phyloP scores from a whole-genome alignment of 2,888 invertebrate species.

The Dendrolimus pini region DNA sequence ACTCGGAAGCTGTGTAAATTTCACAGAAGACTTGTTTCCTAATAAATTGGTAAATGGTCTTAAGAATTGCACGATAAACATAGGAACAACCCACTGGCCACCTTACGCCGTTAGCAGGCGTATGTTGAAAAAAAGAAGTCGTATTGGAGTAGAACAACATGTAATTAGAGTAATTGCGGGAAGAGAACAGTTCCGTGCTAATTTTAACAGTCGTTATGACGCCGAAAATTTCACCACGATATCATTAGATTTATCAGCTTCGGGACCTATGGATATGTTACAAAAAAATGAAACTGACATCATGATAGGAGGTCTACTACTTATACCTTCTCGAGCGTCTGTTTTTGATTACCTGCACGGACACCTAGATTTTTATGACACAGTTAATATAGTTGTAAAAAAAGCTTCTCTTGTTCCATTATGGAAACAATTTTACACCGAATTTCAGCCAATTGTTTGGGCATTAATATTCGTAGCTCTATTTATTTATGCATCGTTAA shows the following conservation, averaged over 20 bases:
- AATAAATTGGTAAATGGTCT: conserved; percentile 32
- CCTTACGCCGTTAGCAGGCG: conserved; percentile 32
- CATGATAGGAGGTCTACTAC: conserved; percentile 25
- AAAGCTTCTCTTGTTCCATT: conserved; percentile 20
- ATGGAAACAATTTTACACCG: conserved; percentile 35
- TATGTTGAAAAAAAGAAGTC: conserved; percentile 1
- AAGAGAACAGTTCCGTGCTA: conserved; percentile 31
- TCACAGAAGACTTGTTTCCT: conserved; percentile 22
- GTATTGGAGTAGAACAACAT: conserved; percentile 27
- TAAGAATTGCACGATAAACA: conserved; percentile 36
- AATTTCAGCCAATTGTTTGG: conserved; percentile 37
- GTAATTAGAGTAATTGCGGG: conserved; percentile 31
- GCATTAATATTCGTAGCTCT: conserved; percentile 22
- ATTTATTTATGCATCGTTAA: conserved; percentile 19
- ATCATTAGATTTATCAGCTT: conserved; percentile 24
- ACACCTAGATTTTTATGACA: conserved; percentile 32
- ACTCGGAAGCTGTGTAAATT: conserved; percentile 32
- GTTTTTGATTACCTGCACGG: conserved; percentile 29
- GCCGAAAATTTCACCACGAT: conserved; percentile 25
- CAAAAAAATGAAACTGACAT: conserved; percentile 22
- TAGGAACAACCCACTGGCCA: conserved; percentile 34
- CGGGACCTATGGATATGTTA: conserved; percentile 23
- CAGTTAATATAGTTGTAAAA: conserved; percentile 32
- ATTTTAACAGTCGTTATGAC: conserved; percentile 24
- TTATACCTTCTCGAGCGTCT: conserved; percentile 19